These are phyloP conservation scores for Lutraria rhynchaena DNA, from an alignment of 1,140 invertebrate genomes.

Conservation along the genomic window DNA sequence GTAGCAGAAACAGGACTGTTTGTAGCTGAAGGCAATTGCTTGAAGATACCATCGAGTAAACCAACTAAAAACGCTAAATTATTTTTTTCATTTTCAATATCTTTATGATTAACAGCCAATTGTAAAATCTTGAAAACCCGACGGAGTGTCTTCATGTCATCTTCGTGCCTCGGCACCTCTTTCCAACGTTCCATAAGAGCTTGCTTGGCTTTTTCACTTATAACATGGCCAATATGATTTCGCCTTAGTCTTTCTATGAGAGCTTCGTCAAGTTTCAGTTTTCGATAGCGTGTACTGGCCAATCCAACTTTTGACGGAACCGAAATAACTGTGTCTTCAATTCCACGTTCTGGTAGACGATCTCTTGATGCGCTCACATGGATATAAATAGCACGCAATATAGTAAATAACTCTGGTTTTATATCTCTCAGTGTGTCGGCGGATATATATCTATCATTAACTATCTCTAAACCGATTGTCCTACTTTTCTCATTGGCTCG, in stretches of 20 bases:
- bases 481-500: background rate
- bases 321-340: background rate
- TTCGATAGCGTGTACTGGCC: background rate
- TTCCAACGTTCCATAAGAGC: background rate
- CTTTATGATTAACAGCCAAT: background rate
- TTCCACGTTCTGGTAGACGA: background rate
- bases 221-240: too few relatives aligned
- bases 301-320: slow-evolving; percentile 23
- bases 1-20: background rate
- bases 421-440: background rate
- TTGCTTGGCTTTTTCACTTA: background rate
- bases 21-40: background rate
- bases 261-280: background rate
- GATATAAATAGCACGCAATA: background rate
- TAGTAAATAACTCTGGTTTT: slow-evolving; percentile 16
- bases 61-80: too few relatives aligned
- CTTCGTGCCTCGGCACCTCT: background rate
- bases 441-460: slow-evolving; percentile 1
- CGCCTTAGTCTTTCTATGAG: background rate
- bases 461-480: background rate
- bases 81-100: background rate
- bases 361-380: background rate
- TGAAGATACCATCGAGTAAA: background rate
- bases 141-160: background rate
- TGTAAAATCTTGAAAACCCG: background rate